These are phyloP conservation scores for Lysandra bellargus DNA, from an alignment of 2,888 invertebrate genomes.

Conservation along the genomic window DNA sequence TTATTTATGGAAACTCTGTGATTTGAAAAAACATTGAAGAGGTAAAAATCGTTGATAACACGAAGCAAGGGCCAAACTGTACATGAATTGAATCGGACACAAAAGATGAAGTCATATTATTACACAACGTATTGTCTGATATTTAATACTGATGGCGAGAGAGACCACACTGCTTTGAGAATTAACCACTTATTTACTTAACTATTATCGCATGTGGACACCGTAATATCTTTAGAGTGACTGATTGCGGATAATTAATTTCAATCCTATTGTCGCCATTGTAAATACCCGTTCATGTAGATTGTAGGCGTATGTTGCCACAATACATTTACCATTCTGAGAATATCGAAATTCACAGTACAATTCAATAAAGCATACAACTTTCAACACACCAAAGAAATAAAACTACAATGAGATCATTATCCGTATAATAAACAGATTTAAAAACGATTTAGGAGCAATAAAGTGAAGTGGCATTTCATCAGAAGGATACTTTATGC, in stretches of 20 bases:
- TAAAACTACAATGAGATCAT: conserved; percentile 34
- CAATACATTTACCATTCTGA: background rate
- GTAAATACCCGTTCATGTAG: background rate
- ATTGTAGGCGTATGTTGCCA: background rate
- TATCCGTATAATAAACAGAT: conserved; percentile 33
- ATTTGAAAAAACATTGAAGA: background rate
- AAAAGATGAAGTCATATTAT: background rate
- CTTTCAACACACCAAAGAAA: background rate
- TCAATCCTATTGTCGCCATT: conserved; percentile 12
- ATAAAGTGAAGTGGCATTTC: conserved; percentile 33
- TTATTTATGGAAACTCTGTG: background rate
- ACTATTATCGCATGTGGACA: conserved; percentile 6
- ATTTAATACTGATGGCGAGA: background rate
- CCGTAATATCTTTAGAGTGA: conserved; percentile 14
- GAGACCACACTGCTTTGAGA: conserved; percentile 6
- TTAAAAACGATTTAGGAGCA: conserved; percentile 22
- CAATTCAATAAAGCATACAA: conserved; percentile 10
- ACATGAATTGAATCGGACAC: background rate
- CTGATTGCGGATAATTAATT: conserved; percentile 26
- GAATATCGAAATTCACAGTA: conserved; percentile 6
- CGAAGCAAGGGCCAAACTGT: background rate
- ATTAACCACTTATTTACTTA: conserved; percentile 23
- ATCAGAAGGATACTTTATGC: conserved; percentile 37
- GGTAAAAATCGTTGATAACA: background rate
- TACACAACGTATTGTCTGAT: background rate